These are phyloP conservation scores for Murina feae DNA, from an alignment of 2,113 vertebrate species.

Conservation along the genomic window DNA sequence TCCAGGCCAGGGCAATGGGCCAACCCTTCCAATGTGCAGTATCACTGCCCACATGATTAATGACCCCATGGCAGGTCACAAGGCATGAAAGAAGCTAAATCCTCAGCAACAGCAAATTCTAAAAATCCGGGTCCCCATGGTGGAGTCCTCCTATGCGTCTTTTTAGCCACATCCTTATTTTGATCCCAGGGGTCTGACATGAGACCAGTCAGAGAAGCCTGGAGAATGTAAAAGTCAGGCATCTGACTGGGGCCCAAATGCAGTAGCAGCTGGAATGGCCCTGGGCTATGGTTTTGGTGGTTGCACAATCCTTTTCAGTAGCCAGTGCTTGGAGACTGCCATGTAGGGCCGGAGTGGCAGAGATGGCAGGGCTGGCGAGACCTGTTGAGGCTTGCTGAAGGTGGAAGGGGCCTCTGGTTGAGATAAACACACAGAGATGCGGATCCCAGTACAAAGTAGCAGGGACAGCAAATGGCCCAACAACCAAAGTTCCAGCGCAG, in stretches of 20 bases:
- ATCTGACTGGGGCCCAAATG: background rate
- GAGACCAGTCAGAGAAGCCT: background rate
- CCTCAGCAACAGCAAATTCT: conserved; percentile 56
- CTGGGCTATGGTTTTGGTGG: conserved; percentile 22
- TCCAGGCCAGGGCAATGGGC: background rate
- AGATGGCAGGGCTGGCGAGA: background rate
- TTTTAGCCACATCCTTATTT: background rate
- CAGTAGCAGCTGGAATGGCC: conserved; percentile 42
- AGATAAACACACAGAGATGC: background rate
- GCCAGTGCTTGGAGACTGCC: background rate
- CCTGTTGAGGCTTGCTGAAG: background rate
- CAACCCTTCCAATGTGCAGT: background rate
- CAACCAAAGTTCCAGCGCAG: background rate
- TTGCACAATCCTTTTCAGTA: conserved; percentile 40
- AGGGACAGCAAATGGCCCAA: background rate
- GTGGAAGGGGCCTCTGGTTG: background rate
- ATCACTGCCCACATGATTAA: background rate
- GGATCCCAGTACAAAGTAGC: background rate
- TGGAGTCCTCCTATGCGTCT: background rate
- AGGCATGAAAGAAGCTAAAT: conserved; percentile 42
- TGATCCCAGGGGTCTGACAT: background rate
- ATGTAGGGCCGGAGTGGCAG: background rate
- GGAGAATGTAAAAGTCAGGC: background rate
- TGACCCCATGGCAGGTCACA: background rate
- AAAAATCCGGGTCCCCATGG: background rate